A percentile compares a stretch with the other conserved stretches of the same genome.
These are phyloP conservation scores for Poicephalus meyeri DNA, from an alignment of 2,113 vertebrate species.

Conservation along the genomic window DNA sequence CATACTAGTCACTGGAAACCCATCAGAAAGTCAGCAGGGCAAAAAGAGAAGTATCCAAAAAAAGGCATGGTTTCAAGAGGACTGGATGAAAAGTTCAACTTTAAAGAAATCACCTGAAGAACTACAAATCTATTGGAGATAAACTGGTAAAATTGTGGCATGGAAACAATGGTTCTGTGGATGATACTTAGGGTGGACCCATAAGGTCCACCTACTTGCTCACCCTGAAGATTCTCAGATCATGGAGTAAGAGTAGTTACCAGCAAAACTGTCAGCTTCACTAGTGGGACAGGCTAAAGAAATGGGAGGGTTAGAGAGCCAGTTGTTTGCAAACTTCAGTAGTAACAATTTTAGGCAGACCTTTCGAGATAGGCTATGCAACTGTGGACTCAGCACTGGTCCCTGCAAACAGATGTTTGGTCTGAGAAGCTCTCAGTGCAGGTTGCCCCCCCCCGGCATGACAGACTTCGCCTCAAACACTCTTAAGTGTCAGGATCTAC, in stretches of 20 bases:
- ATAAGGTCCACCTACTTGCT: background rate
- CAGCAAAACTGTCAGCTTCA: background rate
- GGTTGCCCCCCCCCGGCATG: background rate
- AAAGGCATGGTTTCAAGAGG: background rate
- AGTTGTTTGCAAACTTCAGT: background rate
- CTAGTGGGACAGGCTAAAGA: background rate
- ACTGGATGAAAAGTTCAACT: background rate
- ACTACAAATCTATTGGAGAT: background rate
- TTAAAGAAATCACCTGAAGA: background rate
- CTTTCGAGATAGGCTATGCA: background rate
- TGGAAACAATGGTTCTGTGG: background rate
- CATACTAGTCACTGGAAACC: background rate
- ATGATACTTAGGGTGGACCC: background rate
- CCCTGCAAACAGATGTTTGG: background rate
- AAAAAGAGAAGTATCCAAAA: background rate
- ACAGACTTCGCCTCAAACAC: background rate
- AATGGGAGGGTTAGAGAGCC: background rate
- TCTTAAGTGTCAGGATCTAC: background rate
- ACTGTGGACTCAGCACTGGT: background rate
- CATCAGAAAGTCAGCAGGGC: background rate
- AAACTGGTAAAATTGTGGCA: background rate
- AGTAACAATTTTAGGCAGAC: background rate
- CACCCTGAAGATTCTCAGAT: background rate
- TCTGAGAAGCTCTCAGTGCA: background rate
- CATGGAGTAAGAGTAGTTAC: background rate